phyloP scores from a whole-genome alignment of 2,888 invertebrate genomes.

The Sycophila texana region DNA sequence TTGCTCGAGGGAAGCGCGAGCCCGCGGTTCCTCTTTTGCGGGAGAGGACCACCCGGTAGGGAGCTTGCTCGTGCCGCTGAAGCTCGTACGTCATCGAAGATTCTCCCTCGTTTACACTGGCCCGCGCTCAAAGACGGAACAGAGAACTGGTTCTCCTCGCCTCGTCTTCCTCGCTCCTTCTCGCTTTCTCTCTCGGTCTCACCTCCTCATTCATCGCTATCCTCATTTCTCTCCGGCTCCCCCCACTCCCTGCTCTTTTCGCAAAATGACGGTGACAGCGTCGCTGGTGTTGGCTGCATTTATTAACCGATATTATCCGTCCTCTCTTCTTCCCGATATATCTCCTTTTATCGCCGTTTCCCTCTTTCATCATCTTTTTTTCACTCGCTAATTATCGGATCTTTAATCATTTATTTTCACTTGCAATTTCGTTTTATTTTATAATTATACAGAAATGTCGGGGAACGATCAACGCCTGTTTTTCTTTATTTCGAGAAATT shows the following conservation, averaged over 20 bases:
- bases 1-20: conserved; percentile 7
- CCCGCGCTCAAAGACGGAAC: conserved; percentile 41
- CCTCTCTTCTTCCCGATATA: conserved; percentile 2
- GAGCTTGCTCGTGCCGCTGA: conserved; percentile 12
- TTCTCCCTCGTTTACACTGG: conserved; percentile 56
- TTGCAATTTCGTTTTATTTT: not conserved
- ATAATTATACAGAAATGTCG: not conserved
- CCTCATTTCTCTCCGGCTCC: conserved; percentile 22
- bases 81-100: conserved; percentile 58
- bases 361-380: not conserved
- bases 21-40: conserved; percentile 32
- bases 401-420: not conserved
- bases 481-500: not conserved
- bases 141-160: conserved; percentile 51
- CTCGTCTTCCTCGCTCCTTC: conserved; percentile 2
- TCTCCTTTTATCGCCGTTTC: not conserved
- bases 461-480: not conserved
- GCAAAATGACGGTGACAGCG: conserved; percentile 5
- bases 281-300: conserved; percentile 35
- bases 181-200: conserved; percentile 15
- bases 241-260: not conserved
- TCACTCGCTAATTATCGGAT: not conserved
- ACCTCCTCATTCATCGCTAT: conserved; percentile 31
- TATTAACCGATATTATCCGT: conserved; percentile 53
- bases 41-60: conserved; percentile 57